Base-by-base conservation (phyloP, 2,113 vertebrate genomes). In the Phaethornis superciliosus region DNA sequence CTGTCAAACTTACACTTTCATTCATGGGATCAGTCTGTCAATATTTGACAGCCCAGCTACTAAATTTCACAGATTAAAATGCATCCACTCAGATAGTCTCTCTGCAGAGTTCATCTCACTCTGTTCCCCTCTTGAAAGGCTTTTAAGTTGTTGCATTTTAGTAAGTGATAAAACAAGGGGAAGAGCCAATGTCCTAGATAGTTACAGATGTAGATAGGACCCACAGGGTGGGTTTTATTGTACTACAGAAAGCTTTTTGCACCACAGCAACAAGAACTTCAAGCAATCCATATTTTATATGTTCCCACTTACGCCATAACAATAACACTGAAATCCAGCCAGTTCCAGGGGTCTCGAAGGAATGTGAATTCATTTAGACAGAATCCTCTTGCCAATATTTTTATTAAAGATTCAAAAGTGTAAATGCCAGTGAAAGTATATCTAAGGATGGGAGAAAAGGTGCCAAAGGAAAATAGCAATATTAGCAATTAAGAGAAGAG, bases 311-410 rank as follows among this genome's bases (percentile, higher is more conserved):
- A 99, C 99, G 99, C 99, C 98, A 99, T 98, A 85, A 98, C 16
- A 3, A 99, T 99, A 81, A 99, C 99, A 0, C 94, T 98, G 96
- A 99, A 99, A 96, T 99, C 99, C 97, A 99, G 65, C 99, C 99
- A 99, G 97, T 99, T 99, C 99, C 99, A 99, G 15, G 98, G 99
- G 93, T 99, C 99, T 91, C 99, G 97, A 47, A 99, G 96, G 93
- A 99, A 99, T 55, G 99, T 99, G 90, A 99, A 99, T 47, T 98
- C 98, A 56, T 99, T 98, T 27, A 98, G 71, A 80, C 99, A 99
- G 96, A 99, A 99, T 60, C 99, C 99, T 98, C 98, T 98, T 6
- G 99, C 99, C 95, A 99, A 71, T 78, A 99, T 99, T 97, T 99
- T 99, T 96, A 99, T 99, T 65, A 98, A 80, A 27, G 99, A 99